These are phyloP conservation scores for Drosophila lowei DNA, from an alignment of 1,140 invertebrate species.

Conservation along the genomic window DNA sequence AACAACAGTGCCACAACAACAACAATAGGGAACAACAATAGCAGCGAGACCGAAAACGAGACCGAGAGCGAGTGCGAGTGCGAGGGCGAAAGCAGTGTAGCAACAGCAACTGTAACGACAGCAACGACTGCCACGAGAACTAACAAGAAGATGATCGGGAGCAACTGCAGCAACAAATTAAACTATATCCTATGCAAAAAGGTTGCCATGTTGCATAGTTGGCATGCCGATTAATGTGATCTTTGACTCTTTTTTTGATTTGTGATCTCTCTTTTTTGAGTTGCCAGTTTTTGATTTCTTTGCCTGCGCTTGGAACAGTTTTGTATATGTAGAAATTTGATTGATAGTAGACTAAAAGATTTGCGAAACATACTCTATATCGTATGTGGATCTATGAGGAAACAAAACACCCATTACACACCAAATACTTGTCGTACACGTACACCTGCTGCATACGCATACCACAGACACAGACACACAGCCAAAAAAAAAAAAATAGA, in stretches of 20 bases:
- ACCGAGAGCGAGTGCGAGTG: constrained; percentile 15
- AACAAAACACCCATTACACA: constrained; percentile 36
- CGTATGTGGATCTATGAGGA: constrained; percentile 23
- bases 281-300: constrained; percentile 52
- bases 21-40: constrained; percentile 32
- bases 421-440: constrained; percentile 36
- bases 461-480: constrained; percentile 23
- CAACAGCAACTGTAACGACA: constrained; percentile 11
- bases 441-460: constrained; percentile 22
- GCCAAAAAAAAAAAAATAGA: constrained; percentile 17
- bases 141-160: too few relatives aligned
- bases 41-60: constrained; percentile 27
- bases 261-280: constrained; percentile 37
- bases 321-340: constrained; percentile 60
- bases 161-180: constrained; percentile 64
- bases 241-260: constrained; percentile 26
- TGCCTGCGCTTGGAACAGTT: constrained; percentile 67
- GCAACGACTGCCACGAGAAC: constrained; percentile 9
- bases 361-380: too few relatives aligned
- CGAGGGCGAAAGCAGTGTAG: constrained; percentile 5
- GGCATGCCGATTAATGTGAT: constrained; percentile 63
- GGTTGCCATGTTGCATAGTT: constrained; percentile 72
- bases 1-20: constrained; percentile 16
- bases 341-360: too few relatives aligned
- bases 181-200: constrained; percentile 77